Evolutionary conservation across 2,888 invertebrate species (phyloP), one percentile per base, ranked within the genome.

Genomic region (Gasteruption jaculator): DNA sequence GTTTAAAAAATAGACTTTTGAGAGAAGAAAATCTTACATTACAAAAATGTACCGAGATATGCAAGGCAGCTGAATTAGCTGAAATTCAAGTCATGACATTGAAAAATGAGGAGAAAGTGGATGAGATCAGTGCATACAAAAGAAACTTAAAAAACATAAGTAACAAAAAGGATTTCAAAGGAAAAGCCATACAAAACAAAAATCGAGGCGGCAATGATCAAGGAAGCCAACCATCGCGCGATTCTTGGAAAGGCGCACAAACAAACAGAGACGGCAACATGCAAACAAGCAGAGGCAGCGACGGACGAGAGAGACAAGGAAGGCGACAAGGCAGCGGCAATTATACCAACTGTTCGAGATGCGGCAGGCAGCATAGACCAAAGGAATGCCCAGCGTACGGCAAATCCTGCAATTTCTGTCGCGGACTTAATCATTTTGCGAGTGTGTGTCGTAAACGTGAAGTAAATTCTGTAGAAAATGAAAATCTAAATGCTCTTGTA

Each of bases 351-450:
- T 49, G 49, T 31, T 31, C 10, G 16, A 36, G 40, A 27, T 52
- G 46, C 43, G 48, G 48, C n/a, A 30, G 21, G n/a, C 4, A 5
- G 10, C 46, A 50, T 32, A 7, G 4, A 12, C 18, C 24, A 14
- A 25, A 21, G 22, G 36, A 45, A 34, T 54, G 52, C 40, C 46
- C 52, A 2, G 48, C 49, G 8, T 45, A 29, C 29, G 36, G 43
- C 7, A 47, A 39, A 38, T 24, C 10, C 14, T 50, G 48, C 43
- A n/a, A 11, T 14, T 12, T n/a, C n/a, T n/a, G n/a, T n/a, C n/a
- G n/a, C n/a, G n/a, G n/a, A n/a, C n/a, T n/a, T n/a, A n/a, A n/a
- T n/a, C n/a, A n/a, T n/a, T n/a, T n/a, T n/a, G n/a, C n/a, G n/a
- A n/a, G n/a, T n/a, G n/a, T n/a, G n/a, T n/a, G n/a, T n/a, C n/a